Conservation (phyloP, 2,888 invertebrate species). For the Achlya flavicornis region DNA sequence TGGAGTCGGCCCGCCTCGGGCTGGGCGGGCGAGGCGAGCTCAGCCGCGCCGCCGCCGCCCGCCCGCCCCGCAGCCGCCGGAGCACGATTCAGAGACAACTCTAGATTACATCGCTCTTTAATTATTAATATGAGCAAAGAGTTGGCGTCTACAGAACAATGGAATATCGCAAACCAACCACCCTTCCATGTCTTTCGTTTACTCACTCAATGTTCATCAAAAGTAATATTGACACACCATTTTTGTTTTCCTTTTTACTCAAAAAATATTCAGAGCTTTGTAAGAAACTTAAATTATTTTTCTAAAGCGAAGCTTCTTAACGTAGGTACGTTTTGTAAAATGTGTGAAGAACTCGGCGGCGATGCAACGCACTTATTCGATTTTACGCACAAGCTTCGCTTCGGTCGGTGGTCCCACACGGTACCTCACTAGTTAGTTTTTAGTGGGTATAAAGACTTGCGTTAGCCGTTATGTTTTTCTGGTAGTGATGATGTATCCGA, state of each 20-base stretch:
- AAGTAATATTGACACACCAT: constrained; percentile 54
- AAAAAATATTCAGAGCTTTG: neutral
- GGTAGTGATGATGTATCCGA: too few relatives aligned
- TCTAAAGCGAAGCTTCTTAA: neutral
- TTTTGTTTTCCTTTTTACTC: constrained; percentile 29
- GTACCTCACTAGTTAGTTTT: too few relatives aligned
- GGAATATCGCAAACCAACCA: constrained; percentile 44
- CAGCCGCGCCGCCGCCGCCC: constrained; percentile 27
- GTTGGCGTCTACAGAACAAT: constrained; percentile 60
- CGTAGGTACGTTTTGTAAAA: too few relatives aligned
- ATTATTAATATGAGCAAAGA: constrained; percentile 80
- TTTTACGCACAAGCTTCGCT: too few relatives aligned
- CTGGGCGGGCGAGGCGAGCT: constrained; percentile 28
- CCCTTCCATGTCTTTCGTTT: constrained; percentile 61
- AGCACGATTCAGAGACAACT: constrained; percentile 39
- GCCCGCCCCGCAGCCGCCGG: constrained; percentile 23
- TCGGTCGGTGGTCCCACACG: too few relatives aligned
- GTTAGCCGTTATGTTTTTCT: too few relatives aligned
- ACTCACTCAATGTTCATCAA: constrained; percentile 46
- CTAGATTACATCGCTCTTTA: constrained; percentile 70
- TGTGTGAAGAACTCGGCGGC: too few relatives aligned
- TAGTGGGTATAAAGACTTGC: too few relatives aligned
- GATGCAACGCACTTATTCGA: too few relatives aligned
- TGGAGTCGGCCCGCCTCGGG: constrained; percentile 48
- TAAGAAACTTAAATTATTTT: neutral